Evolutionary conservation across 2,797 vertebrate species (phyloP).

Genomic region (Zenarchopterus dispar): DNA sequence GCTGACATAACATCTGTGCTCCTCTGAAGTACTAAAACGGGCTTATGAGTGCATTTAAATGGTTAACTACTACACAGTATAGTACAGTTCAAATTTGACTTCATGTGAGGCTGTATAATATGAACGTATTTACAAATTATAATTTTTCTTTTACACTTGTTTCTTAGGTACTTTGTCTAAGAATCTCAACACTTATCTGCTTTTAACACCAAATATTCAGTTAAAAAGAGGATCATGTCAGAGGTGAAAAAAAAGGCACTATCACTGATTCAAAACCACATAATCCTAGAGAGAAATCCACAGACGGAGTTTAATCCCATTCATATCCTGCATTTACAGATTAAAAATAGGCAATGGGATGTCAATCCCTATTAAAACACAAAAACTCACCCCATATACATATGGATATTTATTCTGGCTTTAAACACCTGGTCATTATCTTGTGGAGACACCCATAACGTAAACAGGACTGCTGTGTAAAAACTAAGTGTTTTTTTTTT

Average conservation of each 20-base stretch:
- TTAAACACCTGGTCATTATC: conserved; percentile 52
- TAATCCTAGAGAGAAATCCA: conserved; percentile 89
- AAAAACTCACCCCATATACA: not conserved
- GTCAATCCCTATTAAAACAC: conserved; percentile 42
- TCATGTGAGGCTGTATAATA: too few species aligned
- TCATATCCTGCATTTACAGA: conserved; percentile 65
- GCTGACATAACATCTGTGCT: too few species aligned
- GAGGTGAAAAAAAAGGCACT: conserved; percentile 65
- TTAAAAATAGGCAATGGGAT: conserved; percentile 55
- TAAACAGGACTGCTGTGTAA: too few species aligned
- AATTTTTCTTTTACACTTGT: too few species aligned
- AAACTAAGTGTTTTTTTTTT: too few species aligned
- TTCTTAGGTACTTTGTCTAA: too few species aligned
- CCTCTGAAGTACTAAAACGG: too few species aligned
- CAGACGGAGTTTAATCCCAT: conserved; percentile 92
- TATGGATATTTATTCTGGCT: conserved; percentile 38
- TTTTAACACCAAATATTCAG: not conserved
- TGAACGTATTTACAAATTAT: too few species aligned
- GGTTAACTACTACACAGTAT: too few species aligned
- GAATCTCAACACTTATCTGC: too few species aligned
- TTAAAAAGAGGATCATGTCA: conserved; percentile 42
- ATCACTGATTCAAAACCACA: conserved; percentile 89
- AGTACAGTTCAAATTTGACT: too few species aligned
- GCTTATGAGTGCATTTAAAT: too few species aligned
- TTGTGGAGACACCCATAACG: conserved; percentile 21